These are phyloP conservation scores for Drosophila paramelanica DNA, from an alignment of 2,888 invertebrate species.

Conservation along the genomic window DNA sequence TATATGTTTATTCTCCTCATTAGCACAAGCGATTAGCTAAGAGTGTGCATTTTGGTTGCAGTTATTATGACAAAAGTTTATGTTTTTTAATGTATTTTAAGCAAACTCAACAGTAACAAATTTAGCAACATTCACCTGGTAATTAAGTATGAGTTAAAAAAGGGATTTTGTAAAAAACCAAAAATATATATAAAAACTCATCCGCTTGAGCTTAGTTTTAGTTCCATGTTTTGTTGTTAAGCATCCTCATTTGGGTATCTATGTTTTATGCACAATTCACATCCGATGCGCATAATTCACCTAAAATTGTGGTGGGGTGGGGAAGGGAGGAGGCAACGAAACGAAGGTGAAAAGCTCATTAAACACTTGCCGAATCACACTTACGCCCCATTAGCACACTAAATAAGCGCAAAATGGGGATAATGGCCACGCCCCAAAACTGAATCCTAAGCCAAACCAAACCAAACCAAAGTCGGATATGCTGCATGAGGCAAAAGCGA, in stretches of 20 bases:
- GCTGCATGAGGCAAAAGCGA: slow-evolving; percentile 45
- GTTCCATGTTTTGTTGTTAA: background rate
- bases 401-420: slow-evolving; percentile 71
- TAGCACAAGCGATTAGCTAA: no score
- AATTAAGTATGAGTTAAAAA: background rate
- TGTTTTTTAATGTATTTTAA: no score
- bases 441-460: slow-evolving; percentile 37
- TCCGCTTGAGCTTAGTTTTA: slow-evolving; percentile 1
- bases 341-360: slow-evolving; percentile 71
- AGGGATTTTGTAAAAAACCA: slow-evolving; percentile 1
- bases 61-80: no score
- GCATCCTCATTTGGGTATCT: slow-evolving; percentile 12
- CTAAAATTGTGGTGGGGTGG: background rate
- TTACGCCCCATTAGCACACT: slow-evolving; percentile 75
- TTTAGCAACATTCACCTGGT: no score
- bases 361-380: slow-evolving; percentile 77
- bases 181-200: background rate
- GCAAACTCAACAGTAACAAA: no score
- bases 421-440: slow-evolving; percentile 22
- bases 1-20: no score
- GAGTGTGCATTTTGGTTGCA: no score
- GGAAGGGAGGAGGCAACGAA: background rate
- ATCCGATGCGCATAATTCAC: slow-evolving; percentile 38
- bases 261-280: slow-evolving; percentile 12
- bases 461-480: slow-evolving; percentile 37